Conservation (phyloP, 2,888 invertebrate species). For the Epinotia bilunana region DNA sequence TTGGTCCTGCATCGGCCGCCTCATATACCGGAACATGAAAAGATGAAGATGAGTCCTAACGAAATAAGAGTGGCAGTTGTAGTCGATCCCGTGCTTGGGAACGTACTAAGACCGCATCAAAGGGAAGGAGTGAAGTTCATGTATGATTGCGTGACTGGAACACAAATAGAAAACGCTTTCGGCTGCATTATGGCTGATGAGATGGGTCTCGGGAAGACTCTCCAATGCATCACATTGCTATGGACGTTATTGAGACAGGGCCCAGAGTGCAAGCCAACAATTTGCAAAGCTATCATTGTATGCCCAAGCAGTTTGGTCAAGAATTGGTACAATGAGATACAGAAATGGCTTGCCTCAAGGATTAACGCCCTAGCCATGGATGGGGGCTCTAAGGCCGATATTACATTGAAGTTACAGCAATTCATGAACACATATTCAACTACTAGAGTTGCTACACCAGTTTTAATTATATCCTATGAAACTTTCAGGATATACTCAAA, state of each 20-base stretch:
- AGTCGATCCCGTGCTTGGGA: constrained; percentile 96
- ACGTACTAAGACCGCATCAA: constrained; percentile 97
- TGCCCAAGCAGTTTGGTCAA: constrained; percentile 99
- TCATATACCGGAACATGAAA: constrained; percentile 93
- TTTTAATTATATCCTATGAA: constrained; percentile 99
- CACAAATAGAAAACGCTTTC: constrained; percentile 91
- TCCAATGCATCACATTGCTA: constrained; percentile 97
- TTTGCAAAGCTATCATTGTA: constrained; percentile 97
- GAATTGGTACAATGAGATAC: constrained; percentile 99
- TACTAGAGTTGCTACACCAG: constrained; percentile 91
- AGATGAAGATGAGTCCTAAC: constrained; percentile 89
- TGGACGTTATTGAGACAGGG: constrained; percentile 98
- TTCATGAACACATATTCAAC: constrained; percentile 93
- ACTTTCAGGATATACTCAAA: constrained; percentile 97
- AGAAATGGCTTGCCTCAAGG: constrained; percentile 96
- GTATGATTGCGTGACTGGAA: constrained; percentile 99
- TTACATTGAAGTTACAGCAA: constrained; percentile 90
- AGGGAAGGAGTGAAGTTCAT: constrained; percentile 99
- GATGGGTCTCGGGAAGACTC: constrained; percentile 98
- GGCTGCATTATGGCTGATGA: constrained; percentile 99
- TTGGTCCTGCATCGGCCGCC: constrained; percentile 95
- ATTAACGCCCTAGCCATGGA: constrained; percentile 93
- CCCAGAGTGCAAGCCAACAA: constrained; percentile 94
- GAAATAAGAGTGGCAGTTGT: constrained; percentile 95
- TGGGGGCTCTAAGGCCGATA: constrained; percentile 94